Conservation (phyloP, 2,797 vertebrate species). For the Poecilia picta region DNA sequence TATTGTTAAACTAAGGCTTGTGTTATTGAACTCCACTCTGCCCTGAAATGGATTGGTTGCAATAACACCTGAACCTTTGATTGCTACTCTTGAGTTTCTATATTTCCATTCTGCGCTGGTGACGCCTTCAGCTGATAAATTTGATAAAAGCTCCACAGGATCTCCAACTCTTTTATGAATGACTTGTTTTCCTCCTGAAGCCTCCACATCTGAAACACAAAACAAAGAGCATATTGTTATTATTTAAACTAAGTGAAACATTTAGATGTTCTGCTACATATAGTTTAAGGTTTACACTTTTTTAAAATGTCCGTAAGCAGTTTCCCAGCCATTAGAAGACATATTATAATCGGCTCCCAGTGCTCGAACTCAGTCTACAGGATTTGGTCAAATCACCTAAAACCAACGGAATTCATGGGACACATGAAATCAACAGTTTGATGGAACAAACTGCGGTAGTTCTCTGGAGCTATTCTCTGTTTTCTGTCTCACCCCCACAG, state of each 20-base stretch:
- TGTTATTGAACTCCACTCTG: background rate
- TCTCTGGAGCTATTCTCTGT: background rate
- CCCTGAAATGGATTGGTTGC: accelerated
- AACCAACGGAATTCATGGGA: background rate
- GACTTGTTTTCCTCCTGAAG: accelerated
- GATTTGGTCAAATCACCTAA: background rate
- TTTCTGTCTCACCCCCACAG: background rate
- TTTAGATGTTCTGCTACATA: background rate
- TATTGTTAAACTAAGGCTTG: constrained; percentile 46
- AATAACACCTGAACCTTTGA: accelerated
- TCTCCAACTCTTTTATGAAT: constrained; percentile 50
- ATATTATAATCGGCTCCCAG: background rate
- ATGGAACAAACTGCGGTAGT: too few species aligned
- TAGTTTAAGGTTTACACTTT: background rate
- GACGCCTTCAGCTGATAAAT: background rate
- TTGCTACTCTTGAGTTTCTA: accelerated
- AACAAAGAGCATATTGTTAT: background rate
- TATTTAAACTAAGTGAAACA: background rate
- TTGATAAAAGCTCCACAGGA: constrained; percentile 26
- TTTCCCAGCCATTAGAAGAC: background rate
- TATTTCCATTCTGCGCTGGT: accelerated
- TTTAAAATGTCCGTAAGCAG: background rate
- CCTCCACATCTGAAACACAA: constrained; percentile 58
- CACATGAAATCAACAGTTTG: background rate
- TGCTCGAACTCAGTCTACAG: background rate